Evolutionary conservation across 2,797 vertebrate species (phyloP), one percentile per base, ranked within the genome.

Genomic region (Melanotaenia parkinsoni): DNA sequence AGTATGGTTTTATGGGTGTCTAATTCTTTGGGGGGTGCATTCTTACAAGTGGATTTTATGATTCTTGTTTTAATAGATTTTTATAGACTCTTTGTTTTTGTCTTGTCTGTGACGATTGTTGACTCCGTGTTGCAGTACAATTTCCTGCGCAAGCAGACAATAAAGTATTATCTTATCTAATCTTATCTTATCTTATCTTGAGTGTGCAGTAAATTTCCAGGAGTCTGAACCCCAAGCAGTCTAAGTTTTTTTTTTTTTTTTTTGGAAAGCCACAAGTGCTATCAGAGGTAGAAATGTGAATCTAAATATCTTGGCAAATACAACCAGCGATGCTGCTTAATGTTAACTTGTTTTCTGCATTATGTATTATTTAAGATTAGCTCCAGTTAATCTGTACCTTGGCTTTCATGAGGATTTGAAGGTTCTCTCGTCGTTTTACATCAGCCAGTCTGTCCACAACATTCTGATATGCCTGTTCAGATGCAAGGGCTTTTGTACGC

Each of bases 391-490:
- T 83, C 53, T 24, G 26, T 89, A 93, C 92, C 77, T 65, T 91
- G 65, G 97, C 96, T 18, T 86, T 16, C 70, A 81, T 80, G 12
- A 99, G 94, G 63, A 98, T 90, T 58, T 80, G 84, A 43, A 96
- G 86, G 77, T 93, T 95, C 81, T 98, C 93, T 0, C 93, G 94
- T 26, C 94, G 87, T 80, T 94, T 95, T 47, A 98, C 83, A 69
- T 97, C 96, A 1, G 94, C 83, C 81, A 98, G 61, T 72, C 95
- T 94, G 71, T 97, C 94, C 13, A 94, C 96, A 13, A 94, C 89
- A 0, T 79, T 90, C 87, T 96, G 96, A 85, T 97, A 99, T 7
- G 53, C 76, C 60, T 81, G 70, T 64, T 97, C 96, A 58, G 77
- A 79, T 4, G 37, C 7, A n/a, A 93, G 85, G 57, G 94, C 89